Percentiles rank a stretch among this genome's conserved stretches.
These are phyloP conservation scores for Epinotia nisella DNA, from an alignment of 2,888 invertebrate species.

Conservation along the genomic window DNA sequence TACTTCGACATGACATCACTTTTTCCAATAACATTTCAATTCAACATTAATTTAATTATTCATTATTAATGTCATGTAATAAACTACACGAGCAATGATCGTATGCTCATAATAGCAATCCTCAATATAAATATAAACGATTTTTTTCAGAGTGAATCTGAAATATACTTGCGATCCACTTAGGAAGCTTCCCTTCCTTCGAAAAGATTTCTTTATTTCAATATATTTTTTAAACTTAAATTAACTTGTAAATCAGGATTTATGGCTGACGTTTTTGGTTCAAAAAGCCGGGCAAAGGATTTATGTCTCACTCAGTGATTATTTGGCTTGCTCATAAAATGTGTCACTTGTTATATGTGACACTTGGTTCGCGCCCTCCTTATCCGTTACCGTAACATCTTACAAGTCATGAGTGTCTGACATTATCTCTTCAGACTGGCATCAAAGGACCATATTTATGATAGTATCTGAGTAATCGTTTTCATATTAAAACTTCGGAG, in stretches of 20 bases:
- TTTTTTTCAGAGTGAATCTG: background rate
- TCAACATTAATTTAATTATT: background rate
- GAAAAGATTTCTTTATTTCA: background rate
- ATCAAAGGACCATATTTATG: slow-evolving; percentile 13
- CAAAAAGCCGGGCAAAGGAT: slow-evolving; percentile 8
- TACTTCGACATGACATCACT: slow-evolving; percentile 32
- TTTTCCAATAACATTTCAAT: slow-evolving; percentile 24
- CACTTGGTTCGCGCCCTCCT: slow-evolving; percentile 16
- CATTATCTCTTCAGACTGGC: background rate
- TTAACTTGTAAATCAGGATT: background rate
- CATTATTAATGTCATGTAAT: background rate
- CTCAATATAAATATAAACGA: background rate
- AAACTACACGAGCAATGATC: background rate
- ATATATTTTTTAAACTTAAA: background rate
- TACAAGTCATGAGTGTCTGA: slow-evolving; percentile 10
- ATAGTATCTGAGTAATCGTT: background rate
- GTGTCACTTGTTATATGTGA: slow-evolving; percentile 28
- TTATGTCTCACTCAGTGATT: slow-evolving; percentile 9
- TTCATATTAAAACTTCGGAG: no score
- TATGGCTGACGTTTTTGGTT: slow-evolving; percentile 20
- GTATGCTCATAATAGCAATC: background rate
- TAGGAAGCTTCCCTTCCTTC: background rate
- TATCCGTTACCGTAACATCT: slow-evolving; percentile 9
- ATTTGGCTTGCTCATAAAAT: background rate
- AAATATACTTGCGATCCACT: slow-evolving; percentile 2